A percentile compares a stretch with the other conserved stretches of the same genome.
Conservation (phyloP, 2,113 vertebrate genomes). For the Camelus bactrianus region DNA sequence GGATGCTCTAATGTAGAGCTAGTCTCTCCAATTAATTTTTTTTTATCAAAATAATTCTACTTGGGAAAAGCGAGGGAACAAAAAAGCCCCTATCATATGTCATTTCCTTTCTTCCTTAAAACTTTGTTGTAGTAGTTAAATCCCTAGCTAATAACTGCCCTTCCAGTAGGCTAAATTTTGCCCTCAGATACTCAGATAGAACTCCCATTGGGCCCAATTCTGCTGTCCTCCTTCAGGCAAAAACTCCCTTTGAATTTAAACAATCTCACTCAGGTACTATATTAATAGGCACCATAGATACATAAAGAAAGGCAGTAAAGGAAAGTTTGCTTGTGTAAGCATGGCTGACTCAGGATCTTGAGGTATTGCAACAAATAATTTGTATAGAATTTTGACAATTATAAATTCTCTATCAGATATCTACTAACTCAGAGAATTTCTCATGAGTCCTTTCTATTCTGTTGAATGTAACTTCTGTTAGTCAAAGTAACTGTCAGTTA, state of each 20-base stretch:
- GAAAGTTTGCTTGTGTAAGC: conserved; percentile 32
- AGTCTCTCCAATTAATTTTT: neutral
- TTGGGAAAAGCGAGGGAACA: conserved; percentile 1
- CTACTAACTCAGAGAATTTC: conserved; percentile 17
- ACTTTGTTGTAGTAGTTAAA: conserved; percentile 69
- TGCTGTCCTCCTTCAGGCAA: conserved; percentile 80
- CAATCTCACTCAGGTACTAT: conserved; percentile 50
- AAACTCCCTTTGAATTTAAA: conserved; percentile 79
- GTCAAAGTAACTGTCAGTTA: neutral
- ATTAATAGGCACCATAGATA: conserved; percentile 58
- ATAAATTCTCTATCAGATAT: conserved; percentile 26
- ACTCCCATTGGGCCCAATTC: conserved; percentile 81
- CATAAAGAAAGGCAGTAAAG: conserved; percentile 7
- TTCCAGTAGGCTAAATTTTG: conserved; percentile 65
- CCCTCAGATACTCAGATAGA: conserved; percentile 49
- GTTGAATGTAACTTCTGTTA: conserved; percentile 14
- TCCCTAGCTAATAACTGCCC: conserved; percentile 63
- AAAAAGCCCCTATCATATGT: neutral
- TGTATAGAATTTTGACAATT: conserved; percentile 43
- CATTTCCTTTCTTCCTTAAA: conserved; percentile 68
- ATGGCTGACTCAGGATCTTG: conserved; percentile 46
- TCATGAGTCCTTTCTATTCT: conserved; percentile 9
- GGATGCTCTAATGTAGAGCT: neutral
- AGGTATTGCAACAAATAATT: conserved; percentile 39
- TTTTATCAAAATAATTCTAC: conserved; percentile 21